phyloP scores from a whole-genome alignment of 2,113 vertebrate species.

The Chascanopsetta lugubris region DNA sequence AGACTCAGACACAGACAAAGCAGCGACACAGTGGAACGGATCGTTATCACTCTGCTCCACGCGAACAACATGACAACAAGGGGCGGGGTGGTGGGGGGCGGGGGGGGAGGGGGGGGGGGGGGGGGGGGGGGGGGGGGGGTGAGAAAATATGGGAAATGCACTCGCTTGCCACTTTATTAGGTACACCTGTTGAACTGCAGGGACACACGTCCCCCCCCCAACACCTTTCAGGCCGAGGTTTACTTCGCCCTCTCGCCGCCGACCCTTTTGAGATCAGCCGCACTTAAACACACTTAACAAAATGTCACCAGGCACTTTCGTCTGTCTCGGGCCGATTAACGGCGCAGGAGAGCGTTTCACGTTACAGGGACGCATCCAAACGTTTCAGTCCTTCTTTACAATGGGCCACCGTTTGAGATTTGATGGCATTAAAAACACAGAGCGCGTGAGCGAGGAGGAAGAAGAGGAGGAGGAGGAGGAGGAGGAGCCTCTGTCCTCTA shows the following conservation, averaged over 20 bases:
- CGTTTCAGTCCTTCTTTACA: conserved; percentile 12
- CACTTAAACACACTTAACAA: conserved; percentile 49
- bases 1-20: conserved; percentile 25
- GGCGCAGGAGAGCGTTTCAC: conserved; percentile 28
- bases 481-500: no score
- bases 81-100: no score
- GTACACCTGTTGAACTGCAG: neutral
- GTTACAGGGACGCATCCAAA: conserved; percentile 22
- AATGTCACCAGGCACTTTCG: conserved; percentile 44
- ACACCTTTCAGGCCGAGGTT: neutral
- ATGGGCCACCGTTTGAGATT: conserved; percentile 20
- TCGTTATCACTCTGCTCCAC: conserved; percentile 4
- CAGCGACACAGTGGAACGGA: neutral
- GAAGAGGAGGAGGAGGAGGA: no score
- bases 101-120: no score
- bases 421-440: conserved; percentile 30
- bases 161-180: neutral
- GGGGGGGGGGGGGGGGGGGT: no score
- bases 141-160: no score
- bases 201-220: no score
- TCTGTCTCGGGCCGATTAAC: conserved; percentile 29
- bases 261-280: conserved; percentile 39
- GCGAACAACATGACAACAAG: no score
- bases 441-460: conserved; percentile 6
- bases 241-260: conserved; percentile 4